Conservation (phyloP, 2,113 vertebrate species). For the Cyanoderma ruficeps region DNA sequence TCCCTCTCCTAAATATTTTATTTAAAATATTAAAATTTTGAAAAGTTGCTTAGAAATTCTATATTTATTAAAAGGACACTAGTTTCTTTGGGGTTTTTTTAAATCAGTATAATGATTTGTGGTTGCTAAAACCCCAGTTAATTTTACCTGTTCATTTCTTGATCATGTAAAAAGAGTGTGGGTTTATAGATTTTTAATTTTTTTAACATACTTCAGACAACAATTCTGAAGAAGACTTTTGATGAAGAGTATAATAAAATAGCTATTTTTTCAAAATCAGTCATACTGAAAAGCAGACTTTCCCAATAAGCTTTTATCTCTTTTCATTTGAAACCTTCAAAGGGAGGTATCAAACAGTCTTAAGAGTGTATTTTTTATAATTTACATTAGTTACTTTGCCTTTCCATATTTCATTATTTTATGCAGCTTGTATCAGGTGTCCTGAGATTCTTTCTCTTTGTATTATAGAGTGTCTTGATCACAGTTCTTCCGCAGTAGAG, state of each 20-base stretch:
- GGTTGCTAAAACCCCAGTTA: accelerated
- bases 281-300: background rate
- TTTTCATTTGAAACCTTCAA: conserved; percentile 43
- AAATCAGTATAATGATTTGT: background rate
- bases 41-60: background rate
- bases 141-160: background rate
- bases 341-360: conserved; percentile 22
- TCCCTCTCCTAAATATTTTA: background rate
- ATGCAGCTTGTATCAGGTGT: background rate
- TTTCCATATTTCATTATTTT: conserved; percentile 26
- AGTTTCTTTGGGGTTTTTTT: background rate
- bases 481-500: background rate
- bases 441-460: conserved; percentile 37
- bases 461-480: conserved; percentile 40
- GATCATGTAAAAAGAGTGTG: background rate
- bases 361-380: conserved; percentile 32
- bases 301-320: conserved; percentile 23
- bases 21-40: background rate
- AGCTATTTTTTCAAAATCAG: background rate
- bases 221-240: background rate
- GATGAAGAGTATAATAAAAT: background rate
- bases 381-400: conserved; percentile 37
- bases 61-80: background rate
- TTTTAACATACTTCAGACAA: background rate
- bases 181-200: background rate